Base-by-base conservation (phyloP, 92 coral and sea anemone genomes). In the Metridium senile region DNA sequence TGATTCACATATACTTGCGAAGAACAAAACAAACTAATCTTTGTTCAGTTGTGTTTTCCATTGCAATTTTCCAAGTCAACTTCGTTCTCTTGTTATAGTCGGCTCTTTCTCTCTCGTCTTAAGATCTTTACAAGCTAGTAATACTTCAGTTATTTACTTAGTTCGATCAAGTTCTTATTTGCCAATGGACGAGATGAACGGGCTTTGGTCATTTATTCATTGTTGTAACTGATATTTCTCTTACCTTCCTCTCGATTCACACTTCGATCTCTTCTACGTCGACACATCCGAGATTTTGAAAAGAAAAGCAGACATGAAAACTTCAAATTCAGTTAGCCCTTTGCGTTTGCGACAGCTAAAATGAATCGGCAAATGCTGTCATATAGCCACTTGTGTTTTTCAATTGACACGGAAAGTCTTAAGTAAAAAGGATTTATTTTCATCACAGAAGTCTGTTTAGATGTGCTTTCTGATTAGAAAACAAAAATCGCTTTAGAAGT, bases 1-100 rank as follows among this genome's bases (percentile, higher is more conserved):
- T 73, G 78, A 31, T 58, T 73, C 57, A 58, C 78, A 57, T 33
- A 52, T 58, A 73, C 34, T 57, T 35, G 78, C 28, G 33, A 73
- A 58, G 29, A 33, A 19, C 17, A 57, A 57, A 57, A 57, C 31
- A 57, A 73, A 57, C 52, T 29, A 3, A 28, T 19, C 7, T 72
- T 54, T 72, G 20, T 28, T 29, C 49, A 23, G 51, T 72, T 52
- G 22, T 23, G 47, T 59, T 30, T 59, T 30, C 27, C 43, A 31
- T 52, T 27, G 23, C 20, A 51, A 23, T 71, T 71, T 71, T 71
- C 35, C 25, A 21, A 68, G 45, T 25, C n/a, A n/a, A 13, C 13
- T 39, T 39, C 49, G 6, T 13, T 4, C 49, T 4, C 13, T 39
- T 4, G 31, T 59, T 22, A 7, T 59, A 26, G 3, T 59, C 66